phyloP scores from a whole-genome alignment of 2,113 vertebrate genomes.

The Crotalus viridis region DNA sequence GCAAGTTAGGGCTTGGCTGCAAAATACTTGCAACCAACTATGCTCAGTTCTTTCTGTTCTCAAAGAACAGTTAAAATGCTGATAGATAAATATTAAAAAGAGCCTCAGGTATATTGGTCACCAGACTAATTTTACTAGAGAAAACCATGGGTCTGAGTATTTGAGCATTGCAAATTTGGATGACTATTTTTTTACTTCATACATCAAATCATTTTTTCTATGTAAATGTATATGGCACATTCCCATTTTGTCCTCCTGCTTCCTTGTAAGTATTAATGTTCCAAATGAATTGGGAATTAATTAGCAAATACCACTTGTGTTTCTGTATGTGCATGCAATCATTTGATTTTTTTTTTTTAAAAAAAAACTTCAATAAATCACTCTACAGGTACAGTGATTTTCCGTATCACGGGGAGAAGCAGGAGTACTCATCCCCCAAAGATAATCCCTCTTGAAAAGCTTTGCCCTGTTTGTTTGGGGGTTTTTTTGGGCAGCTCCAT shows the following conservation, averaged over 20 bases:
- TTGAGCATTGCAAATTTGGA: constrained; percentile 40
- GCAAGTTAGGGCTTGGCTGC: neutral
- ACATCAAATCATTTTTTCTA: constrained; percentile 34
- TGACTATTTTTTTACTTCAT: constrained; percentile 49
- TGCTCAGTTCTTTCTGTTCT: constrained; percentile 29
- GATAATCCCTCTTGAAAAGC: neutral
- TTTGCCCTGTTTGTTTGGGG: constrained; percentile 15
- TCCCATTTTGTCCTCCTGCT: neutral
- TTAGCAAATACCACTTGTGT: constrained; percentile 32
- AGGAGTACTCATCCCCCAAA: neutral
- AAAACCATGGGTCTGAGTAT: neutral
- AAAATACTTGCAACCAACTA: constrained; percentile 13
- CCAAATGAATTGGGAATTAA: constrained; percentile 21
- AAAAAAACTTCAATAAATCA: constrained; percentile 14
- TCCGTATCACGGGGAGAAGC: constrained; percentile 3
- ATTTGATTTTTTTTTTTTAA: constrained; percentile 25
- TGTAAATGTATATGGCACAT: constrained; percentile 23
- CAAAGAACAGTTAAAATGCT: constrained; percentile 35
- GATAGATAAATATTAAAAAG: constrained; percentile 18
- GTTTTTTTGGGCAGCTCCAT: constrained; percentile 10
- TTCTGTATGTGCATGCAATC: constrained; percentile 18
- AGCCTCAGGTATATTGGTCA: constrained; percentile 14
- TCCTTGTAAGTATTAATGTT: constrained; percentile 30
- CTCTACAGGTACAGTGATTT: constrained; percentile 30
- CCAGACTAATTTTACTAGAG: neutral